A percentile compares a stretch with the other conserved stretches of the same genome.
phyloP scores from a whole-genome alignment of 2,888 invertebrate genomes.

The Pilophorus perplexus region DNA sequence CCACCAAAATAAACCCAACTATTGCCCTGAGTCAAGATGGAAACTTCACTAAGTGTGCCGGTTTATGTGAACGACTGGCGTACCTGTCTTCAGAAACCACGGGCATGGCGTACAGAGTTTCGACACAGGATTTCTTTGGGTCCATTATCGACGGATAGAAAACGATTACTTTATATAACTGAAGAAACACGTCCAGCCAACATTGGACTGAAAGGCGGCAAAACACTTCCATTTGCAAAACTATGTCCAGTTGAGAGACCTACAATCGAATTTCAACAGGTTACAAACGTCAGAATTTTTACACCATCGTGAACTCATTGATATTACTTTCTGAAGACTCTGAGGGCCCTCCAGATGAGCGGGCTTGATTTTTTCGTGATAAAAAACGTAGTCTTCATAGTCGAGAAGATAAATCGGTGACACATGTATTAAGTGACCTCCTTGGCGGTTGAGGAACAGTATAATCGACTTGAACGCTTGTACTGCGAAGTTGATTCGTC shows the following conservation, averaged over 20 bases:
- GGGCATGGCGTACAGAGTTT: no score
- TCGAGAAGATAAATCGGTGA: constrained; percentile 53
- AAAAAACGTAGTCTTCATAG: constrained; percentile 52
- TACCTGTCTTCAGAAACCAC: not conserved
- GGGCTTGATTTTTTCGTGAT: constrained; percentile 25
- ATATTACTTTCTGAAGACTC: not conserved
- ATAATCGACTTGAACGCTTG: constrained; percentile 52
- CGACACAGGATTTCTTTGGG: not conserved
- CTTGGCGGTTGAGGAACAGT: constrained; percentile 51
- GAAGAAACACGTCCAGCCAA: constrained; percentile 64
- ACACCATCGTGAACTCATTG: not conserved
- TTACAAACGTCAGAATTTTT: not conserved
- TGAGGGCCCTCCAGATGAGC: not conserved
- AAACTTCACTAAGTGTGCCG: no score
- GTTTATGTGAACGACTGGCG: no score
- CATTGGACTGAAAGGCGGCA: constrained; percentile 53
- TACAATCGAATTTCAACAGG: not conserved
- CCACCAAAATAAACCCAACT: no score
- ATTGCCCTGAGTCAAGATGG: no score
- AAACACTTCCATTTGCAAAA: constrained; percentile 47
- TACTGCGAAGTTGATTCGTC: constrained; percentile 50
- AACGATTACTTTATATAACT: constrained; percentile 58
- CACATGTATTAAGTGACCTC: constrained; percentile 53
- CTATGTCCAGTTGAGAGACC: constrained; percentile 22
- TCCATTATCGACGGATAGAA: constrained; percentile 10